Evolutionary conservation across 2,797 vertebrate genomes (phyloP), one percentile per base, ranked within the genome.

Genomic region (Pangasius krempfi): DNA sequence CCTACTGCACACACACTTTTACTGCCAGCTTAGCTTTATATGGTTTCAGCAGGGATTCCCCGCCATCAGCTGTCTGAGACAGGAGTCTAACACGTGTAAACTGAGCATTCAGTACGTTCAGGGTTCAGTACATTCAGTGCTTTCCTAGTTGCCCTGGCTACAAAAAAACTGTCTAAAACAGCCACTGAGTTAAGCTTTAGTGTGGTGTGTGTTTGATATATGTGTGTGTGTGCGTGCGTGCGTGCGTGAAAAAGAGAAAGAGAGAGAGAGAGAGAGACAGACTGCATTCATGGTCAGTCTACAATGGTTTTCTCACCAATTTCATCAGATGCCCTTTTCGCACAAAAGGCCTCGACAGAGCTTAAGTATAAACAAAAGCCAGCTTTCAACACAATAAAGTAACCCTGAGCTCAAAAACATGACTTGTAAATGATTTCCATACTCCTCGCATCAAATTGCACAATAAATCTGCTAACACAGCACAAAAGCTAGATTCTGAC

Each of bases 151-250:
- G 54, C 83, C 56, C 83, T 86, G 86, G 85, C 68, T 87, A 87
- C 85, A 87, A 87, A 84, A 25, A 79, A 87, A 87, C 90, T 58
- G 68, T 80, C 18, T 62, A 89, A 87, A 88, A 86, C 75, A 83
- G 85, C 58, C 66, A 79, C 1, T 72, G 66, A 84, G 58, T 86
- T 84, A 33, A 40, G 64, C 44, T 88, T 84, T 22, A 18, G 54
- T 52, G 50, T 52, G 22, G 8, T 79, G 27, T 78, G n/a, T 56
- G 80, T 73, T 40, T 70, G 62, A 8, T 86, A 27, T 84, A 25
- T 40, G 78, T 80, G 76, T 14, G 25, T 16, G 47, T 33, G 75
- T 75, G 13, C 52, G 37, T 2, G 22, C 16, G 73, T 66, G 86
- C 8, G 52, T 6, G 44, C 20, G 37, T 2, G 30, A 27, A 25